Conservation (phyloP, 2,888 invertebrate genomes). For the Andrena camellia region DNA sequence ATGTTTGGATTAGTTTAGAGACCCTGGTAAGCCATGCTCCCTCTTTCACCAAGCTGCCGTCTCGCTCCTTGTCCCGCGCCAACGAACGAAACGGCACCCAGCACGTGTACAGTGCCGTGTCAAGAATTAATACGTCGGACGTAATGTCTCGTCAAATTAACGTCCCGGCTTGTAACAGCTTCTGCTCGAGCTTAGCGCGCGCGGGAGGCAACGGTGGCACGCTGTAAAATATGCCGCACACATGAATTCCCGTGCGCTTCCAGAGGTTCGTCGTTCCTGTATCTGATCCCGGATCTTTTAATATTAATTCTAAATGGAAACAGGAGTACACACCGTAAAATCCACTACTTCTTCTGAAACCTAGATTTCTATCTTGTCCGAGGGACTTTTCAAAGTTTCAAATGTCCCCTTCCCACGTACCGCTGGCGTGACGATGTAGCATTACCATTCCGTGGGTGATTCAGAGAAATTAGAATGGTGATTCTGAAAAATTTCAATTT, state of each 20-base stretch:
- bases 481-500: neutral
- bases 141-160: conserved; percentile 42
- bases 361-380: no score
- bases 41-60: conserved; percentile 37
- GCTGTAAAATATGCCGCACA: conserved; percentile 5
- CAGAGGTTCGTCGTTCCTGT: no score
- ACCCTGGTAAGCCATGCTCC: conserved; percentile 42
- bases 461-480: neutral
- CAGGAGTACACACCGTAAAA: no score
- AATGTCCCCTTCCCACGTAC: no score
- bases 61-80: conserved; percentile 29
- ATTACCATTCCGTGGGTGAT: neutral
- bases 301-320: no score
- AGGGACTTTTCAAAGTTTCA: no score
- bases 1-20: conserved; percentile 74
- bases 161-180: neutral
- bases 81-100: conserved; percentile 14
- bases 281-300: no score
- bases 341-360: no score
- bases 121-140: conserved; percentile 39
- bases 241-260: neutral
- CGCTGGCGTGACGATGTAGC: no score
- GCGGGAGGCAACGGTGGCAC: conserved; percentile 20
- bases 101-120: conserved; percentile 1
- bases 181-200: no score